A percentile compares a stretch with the other conserved stretches of the same genome.
These are phyloP conservation scores for Caenorhabditis sinica DNA, from an alignment of 2,888 invertebrate genomes.

Conservation along the genomic window DNA sequence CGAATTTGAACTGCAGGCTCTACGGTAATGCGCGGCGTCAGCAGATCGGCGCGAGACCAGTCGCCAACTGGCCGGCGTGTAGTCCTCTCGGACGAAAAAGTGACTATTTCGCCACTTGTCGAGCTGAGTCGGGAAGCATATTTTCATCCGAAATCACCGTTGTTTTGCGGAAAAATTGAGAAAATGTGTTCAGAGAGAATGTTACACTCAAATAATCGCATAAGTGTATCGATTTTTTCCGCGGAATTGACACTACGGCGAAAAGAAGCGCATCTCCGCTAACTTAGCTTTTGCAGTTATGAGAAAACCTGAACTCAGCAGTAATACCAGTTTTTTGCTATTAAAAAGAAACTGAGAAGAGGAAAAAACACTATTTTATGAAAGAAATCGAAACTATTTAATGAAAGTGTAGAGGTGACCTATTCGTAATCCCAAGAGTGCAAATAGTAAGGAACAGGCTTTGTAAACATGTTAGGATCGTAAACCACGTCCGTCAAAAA, in stretches of 20 bases:
- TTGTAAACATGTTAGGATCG: slow-evolving; percentile 71
- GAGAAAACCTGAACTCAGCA: too few relatives aligned
- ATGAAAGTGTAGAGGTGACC: not conserved
- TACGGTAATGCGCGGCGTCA: slow-evolving; percentile 74
- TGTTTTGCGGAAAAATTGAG: slow-evolving; percentile 42
- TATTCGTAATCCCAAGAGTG: slow-evolving; percentile 76
- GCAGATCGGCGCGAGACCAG: slow-evolving; percentile 66
- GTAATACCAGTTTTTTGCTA: too few relatives aligned
- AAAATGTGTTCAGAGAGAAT: slow-evolving; percentile 47
- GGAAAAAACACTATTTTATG: not conserved
- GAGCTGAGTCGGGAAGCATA: slow-evolving; percentile 9
- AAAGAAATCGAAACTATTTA: not conserved
- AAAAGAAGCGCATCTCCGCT: not conserved
- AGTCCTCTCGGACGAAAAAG: slow-evolving; percentile 61
- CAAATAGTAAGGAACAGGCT: slow-evolving; percentile 74
- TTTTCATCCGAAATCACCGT: slow-evolving; percentile 26
- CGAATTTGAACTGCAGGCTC: slow-evolving; percentile 60
- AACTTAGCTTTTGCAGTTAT: not conserved
- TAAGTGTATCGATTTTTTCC: slow-evolving; percentile 46
- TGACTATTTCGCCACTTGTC: slow-evolving; percentile 28
- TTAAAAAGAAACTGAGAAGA: not conserved
- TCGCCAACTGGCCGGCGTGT: slow-evolving; percentile 20
- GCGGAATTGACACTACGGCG: not conserved
- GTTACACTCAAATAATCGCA: slow-evolving; percentile 41
- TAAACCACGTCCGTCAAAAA: slow-evolving; percentile 79